Percentiles rank a stretch among this genome's conserved stretches.
phyloP scores from a whole-genome alignment of 2,113 vertebrate species.

The Lonchura striata region DNA sequence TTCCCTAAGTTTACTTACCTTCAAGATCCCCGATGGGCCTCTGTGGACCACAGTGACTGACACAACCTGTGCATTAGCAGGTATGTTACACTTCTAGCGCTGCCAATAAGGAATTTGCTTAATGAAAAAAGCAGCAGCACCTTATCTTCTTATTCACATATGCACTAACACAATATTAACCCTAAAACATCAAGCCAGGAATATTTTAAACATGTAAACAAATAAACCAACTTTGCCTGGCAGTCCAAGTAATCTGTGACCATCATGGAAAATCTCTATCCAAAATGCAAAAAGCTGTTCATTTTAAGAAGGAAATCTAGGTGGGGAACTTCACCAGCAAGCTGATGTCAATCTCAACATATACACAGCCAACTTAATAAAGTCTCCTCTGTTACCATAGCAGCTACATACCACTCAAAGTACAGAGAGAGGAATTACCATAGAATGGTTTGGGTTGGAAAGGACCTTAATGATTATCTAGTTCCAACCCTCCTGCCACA shows the following conservation, averaged over 20 bases:
- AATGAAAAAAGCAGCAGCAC: neutral
- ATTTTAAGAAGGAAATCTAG: neutral
- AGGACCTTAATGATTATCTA: neutral
- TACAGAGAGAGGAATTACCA: neutral
- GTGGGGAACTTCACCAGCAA: neutral
- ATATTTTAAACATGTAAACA: neutral
- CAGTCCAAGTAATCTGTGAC: neutral
- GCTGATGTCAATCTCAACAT: neutral
- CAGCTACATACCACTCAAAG: neutral
- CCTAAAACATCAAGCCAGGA: neutral
- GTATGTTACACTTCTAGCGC: neutral
- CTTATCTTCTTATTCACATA: neutral
- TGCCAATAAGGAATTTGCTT: neutral
- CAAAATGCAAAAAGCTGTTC: neutral
- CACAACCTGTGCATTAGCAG: neutral
- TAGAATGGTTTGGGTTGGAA: neutral
- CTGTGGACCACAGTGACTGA: neutral
- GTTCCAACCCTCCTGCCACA: neutral
- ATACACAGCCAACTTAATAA: rapidly evolving
- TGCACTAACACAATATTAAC: neutral
- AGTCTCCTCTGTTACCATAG: neutral
- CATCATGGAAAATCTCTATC: neutral
- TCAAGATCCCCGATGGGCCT: neutral
- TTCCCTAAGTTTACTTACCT: neutral
- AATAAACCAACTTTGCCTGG: neutral